Evolutionary conservation across 2,113 vertebrate genomes (phyloP).

Genomic region (Mesoclemmys tuberculata): DNA sequence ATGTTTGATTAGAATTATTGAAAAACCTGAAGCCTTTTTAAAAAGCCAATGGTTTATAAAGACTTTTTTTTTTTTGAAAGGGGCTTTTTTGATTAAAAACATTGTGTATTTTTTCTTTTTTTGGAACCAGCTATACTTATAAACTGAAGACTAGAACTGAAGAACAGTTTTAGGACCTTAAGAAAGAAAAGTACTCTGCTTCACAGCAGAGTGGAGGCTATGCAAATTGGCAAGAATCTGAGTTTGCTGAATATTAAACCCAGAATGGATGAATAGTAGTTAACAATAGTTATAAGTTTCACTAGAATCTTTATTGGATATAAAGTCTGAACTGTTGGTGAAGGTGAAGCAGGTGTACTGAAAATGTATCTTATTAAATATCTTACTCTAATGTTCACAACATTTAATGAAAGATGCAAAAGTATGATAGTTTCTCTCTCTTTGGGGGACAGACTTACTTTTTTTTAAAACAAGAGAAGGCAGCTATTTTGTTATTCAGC

Average conservation of each 20-base stretch:
- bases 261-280: background rate
- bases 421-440: background rate
- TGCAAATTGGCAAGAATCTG: background rate
- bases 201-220: background rate
- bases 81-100: background rate
- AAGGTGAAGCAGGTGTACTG: background rate
- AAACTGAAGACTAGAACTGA: background rate
- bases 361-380: background rate
- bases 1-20: background rate
- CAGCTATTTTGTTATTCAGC: background rate
- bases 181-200: background rate
- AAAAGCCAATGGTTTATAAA: background rate
- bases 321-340: background rate
- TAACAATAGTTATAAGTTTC: background rate
- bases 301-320: background rate
- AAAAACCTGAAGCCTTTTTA: background rate
- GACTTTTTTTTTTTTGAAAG: background rate
- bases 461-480: background rate
- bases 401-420: background rate
- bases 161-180: background rate
- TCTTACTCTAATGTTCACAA: background rate
- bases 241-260: background rate
- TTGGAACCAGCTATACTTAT: background rate
- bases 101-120: background rate
- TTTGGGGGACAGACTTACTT: background rate